Percentiles rank a stretch among this genome's conserved stretches.
phyloP scores from a whole-genome alignment of 2,797 vertebrate species.

The Trematomus bernacchii region DNA sequence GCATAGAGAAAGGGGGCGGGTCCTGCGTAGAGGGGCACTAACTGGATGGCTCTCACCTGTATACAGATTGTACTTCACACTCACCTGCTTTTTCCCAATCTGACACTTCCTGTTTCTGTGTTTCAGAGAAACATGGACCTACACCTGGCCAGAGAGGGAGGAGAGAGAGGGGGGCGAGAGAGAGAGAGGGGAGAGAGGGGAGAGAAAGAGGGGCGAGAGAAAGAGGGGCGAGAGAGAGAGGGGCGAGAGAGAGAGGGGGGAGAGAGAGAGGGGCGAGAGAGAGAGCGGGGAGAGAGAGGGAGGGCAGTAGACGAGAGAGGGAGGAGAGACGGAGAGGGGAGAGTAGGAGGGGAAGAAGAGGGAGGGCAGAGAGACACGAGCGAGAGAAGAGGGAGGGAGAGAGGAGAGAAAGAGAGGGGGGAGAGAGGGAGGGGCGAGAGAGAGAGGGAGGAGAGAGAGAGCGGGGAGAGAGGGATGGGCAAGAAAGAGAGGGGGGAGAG shows the following conservation, averaged over 20 bases:
- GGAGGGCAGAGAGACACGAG: too few species aligned
- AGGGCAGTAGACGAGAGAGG: neutral
- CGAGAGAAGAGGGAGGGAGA: neutral
- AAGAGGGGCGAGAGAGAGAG: too few species aligned
- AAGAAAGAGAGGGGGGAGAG: neutral
- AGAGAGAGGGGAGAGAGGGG: neutral
- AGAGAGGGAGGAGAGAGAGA: neutral
- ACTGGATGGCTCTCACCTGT: too few species aligned
- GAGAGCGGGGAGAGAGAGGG: slow-evolving; percentile 26
- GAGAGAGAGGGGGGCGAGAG: neutral
- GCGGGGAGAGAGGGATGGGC: neutral
- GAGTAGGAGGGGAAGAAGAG: neutral
- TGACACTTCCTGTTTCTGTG: neutral
- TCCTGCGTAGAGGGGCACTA: too few species aligned
- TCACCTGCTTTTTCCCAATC: too few species aligned
- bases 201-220: too few species aligned
- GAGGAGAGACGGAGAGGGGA: neutral
- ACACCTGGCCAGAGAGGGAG: neutral
- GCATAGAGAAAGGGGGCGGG: too few species aligned
- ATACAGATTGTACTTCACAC: too few species aligned
- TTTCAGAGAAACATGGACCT: slow-evolving; percentile 35
- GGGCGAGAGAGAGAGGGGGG: neutral
- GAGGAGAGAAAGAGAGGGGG: neutral
- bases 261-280: slow-evolving; percentile 19
- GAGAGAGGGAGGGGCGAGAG: neutral